phyloP scores from a whole-genome alignment of 2,113 vertebrate species.

The Calyptommatus sinebrachiatus region DNA sequence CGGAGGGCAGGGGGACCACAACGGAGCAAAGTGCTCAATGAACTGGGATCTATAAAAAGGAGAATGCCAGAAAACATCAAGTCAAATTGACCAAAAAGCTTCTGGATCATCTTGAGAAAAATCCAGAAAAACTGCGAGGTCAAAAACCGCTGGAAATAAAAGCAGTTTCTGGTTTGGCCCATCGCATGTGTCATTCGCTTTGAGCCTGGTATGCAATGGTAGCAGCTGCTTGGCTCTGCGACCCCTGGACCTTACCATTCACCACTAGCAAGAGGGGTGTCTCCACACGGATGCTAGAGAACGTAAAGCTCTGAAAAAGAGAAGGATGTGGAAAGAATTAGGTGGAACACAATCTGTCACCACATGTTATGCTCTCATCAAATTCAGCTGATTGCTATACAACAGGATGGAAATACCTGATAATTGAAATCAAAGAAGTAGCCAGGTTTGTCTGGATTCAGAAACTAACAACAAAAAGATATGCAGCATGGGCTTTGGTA shows the following conservation, averaged over 20 bases:
- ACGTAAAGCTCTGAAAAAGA: conserved; percentile 64
- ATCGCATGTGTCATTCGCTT: conserved; percentile 69
- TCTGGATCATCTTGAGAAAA: neutral
- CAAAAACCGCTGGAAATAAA: neutral
- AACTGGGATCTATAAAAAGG: neutral
- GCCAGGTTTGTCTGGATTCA: too few relatives aligned
- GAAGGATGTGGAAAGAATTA: too few relatives aligned
- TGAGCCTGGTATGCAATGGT: conserved; percentile 81
- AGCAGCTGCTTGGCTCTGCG: conserved; percentile 79
- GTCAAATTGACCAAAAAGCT: neutral
- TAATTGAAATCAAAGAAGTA: too few relatives aligned
- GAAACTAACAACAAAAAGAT: too few relatives aligned
- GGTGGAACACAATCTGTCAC: neutral
- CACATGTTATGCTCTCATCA: neutral
- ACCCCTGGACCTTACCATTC: conserved; percentile 85
- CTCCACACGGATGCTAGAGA: conserved; percentile 86
- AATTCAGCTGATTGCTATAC: neutral
- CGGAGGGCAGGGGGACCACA: neutral
- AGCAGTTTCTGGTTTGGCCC: neutral
- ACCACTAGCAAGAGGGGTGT: conserved; percentile 84
- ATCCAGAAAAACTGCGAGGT: neutral
- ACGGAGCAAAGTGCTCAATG: neutral
- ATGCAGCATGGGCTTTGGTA: too few relatives aligned
- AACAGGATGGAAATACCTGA: too few relatives aligned
- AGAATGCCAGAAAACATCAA: neutral